Conservation (phyloP, 2,888 invertebrate genomes). For the Rotaria magnacalcarata region DNA sequence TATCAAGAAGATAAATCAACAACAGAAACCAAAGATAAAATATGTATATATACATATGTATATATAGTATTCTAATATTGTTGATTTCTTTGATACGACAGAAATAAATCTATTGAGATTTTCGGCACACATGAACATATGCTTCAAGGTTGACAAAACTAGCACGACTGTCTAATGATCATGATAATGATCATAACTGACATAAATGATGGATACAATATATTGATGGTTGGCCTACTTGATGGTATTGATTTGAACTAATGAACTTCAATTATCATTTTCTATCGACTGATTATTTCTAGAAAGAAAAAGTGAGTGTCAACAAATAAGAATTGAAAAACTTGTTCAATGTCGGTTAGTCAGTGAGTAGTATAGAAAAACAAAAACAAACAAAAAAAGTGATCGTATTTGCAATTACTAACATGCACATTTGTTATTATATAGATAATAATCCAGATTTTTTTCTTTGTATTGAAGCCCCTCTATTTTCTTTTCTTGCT, state of each 20-base stretch:
- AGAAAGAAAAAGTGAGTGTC: too few species aligned
- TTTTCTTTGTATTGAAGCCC: background rate
- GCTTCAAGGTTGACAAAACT: background rate
- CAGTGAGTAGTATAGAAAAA: background rate
- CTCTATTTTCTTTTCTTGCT: background rate
- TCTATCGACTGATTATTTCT: too few species aligned
- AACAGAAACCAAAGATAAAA: background rate
- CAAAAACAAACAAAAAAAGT: background rate
- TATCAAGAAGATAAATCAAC: background rate
- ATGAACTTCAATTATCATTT: too few species aligned
- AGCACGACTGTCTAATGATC: background rate
- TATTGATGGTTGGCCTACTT: too few species aligned
- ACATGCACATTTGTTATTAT: background rate
- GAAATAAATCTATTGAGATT: background rate
- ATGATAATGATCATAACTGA: conserved; percentile 1
- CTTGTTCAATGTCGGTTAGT: background rate
- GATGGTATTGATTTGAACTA: too few species aligned
- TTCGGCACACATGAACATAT: background rate
- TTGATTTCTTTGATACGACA: background rate
- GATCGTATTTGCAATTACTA: background rate
- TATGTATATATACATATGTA: background rate
- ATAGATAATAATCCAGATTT: background rate
- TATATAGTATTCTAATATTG: background rate
- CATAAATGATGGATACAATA: too few species aligned
- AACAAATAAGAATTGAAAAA: too few species aligned